These are phyloP conservation scores for Gavialis gangeticus DNA, from an alignment of 2,113 vertebrate genomes.

Conservation along the genomic window DNA sequence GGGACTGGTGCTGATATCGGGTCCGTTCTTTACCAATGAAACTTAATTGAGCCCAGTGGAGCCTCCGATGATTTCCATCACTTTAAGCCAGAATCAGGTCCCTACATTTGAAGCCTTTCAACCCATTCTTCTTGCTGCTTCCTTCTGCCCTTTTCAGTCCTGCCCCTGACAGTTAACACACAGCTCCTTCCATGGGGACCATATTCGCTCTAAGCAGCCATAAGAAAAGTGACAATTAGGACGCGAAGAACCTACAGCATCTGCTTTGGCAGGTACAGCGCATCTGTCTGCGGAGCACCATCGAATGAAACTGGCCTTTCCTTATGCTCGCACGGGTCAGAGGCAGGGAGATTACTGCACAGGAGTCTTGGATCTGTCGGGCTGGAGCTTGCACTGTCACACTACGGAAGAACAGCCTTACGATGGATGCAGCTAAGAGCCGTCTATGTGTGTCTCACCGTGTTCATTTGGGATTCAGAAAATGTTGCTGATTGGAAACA, in stretches of 20 bases:
- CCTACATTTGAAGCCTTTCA: conserved; percentile 29
- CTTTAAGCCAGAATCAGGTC: neutral
- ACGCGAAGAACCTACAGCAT: conserved; percentile 60
- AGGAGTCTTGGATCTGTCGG: neutral
- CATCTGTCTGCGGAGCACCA: neutral
- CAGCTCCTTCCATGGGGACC: conserved; percentile 22
- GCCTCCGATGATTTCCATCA: conserved; percentile 9
- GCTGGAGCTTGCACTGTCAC: neutral
- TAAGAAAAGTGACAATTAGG: conserved; percentile 58
- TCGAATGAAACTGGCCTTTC: neutral
- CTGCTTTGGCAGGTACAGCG: conserved; percentile 46
- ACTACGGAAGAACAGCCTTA: neutral
- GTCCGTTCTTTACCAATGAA: neutral
- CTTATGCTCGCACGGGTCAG: conserved; percentile 3
- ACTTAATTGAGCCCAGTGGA: neutral
- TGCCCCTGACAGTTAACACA: conserved; percentile 39
- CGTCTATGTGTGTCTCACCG: neutral
- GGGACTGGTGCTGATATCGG: rapidly evolving
- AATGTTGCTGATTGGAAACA: neutral
- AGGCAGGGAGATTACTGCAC: neutral
- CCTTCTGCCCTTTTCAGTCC: conserved; percentile 1
- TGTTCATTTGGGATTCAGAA: neutral
- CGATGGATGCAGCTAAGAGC: rapidly evolving
- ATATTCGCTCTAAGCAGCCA: conserved; percentile 31
- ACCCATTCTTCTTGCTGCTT: conserved; percentile 9